Evolutionary conservation across 2,113 vertebrate genomes (phyloP).

Genomic region (Cyprinodon tularosa): DNA sequence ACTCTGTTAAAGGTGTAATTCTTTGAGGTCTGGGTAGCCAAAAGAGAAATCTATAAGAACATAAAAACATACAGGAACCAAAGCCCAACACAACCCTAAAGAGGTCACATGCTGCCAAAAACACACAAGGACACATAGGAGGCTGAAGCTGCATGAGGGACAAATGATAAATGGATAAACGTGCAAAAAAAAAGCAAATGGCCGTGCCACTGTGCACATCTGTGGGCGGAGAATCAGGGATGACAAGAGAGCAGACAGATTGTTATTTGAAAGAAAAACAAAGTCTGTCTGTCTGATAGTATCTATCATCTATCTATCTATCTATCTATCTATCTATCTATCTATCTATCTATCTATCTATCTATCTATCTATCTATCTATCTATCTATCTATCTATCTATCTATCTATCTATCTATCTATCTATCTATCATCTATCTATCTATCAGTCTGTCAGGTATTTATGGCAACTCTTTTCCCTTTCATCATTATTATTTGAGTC

Average conservation of each 20-base stretch:
- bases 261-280: constrained; percentile 37
- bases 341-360: no score
- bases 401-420: neutral
- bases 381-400: no score
- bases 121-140: constrained; percentile 61
- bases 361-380: no score
- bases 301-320: neutral
- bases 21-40: constrained; percentile 16
- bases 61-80: constrained; percentile 1
- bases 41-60: constrained; percentile 12
- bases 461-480: constrained; percentile 18
- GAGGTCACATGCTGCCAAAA: constrained; percentile 63
- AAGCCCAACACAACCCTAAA: constrained; percentile 21
- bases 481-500: constrained; percentile 57
- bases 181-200: constrained; percentile 10
- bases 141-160: constrained; percentile 56
- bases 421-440: neutral
- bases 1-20: constrained; percentile 56
- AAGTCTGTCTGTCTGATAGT: no score
- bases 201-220: constrained; percentile 39
- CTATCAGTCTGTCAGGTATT: constrained; percentile 13
- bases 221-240: constrained; percentile 20
- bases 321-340: neutral
- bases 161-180: constrained; percentile 28
- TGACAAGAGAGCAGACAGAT: constrained; percentile 51